Conservation (phyloP, 2,888 invertebrate species). For the Cenopis cana region DNA sequence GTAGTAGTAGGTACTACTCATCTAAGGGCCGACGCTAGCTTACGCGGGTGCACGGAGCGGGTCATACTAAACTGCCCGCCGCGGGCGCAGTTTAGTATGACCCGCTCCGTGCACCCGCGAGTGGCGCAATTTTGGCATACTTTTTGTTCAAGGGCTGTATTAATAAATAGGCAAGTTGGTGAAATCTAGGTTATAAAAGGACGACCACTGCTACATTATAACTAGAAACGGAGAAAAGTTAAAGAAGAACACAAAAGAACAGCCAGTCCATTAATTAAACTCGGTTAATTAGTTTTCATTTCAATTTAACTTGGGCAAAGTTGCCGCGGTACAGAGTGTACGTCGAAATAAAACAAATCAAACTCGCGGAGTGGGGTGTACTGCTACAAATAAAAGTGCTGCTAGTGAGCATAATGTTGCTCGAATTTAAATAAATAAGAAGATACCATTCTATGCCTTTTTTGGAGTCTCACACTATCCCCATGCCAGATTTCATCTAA, state of each 20-base stretch:
- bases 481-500: too few relatives aligned
- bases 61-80: too few relatives aligned
- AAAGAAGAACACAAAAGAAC: constrained; percentile 26
- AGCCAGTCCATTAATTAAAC: constrained; percentile 45
- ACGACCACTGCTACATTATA: constrained; percentile 7
- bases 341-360: constrained; percentile 38
- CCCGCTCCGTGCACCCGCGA: too few relatives aligned
- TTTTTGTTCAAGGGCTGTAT: neutral
- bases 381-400: neutral
- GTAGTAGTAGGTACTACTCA: too few relatives aligned
- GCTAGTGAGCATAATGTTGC: neutral
- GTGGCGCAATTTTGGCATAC: neutral
- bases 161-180: neutral
- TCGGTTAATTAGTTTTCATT: constrained; percentile 50
- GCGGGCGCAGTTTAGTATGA: too few relatives aligned
- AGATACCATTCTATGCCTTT: too few relatives aligned
- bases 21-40: too few relatives aligned
- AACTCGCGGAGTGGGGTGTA: neutral
- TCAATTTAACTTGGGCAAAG: constrained; percentile 52
- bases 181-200: neutral
- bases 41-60: too few relatives aligned
- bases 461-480: too few relatives aligned
- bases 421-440: neutral
- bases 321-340: constrained; percentile 46
- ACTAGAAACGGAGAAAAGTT: neutral